Evolutionary conservation across 2,797 vertebrate species (phyloP).

Genomic region (Siniperca scherzeri): DNA sequence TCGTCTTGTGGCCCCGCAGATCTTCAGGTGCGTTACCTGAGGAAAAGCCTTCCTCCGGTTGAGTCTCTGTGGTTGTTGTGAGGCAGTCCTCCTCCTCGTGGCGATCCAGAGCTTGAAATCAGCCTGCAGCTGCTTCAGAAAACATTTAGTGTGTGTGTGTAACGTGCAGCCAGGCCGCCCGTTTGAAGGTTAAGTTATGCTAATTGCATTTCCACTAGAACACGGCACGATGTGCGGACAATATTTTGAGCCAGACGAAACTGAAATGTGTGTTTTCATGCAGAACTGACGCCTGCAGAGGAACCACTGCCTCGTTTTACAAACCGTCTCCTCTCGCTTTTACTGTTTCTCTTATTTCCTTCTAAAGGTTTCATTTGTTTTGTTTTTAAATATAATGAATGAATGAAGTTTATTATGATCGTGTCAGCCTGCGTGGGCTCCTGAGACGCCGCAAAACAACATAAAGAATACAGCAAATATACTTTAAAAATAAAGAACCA

Average conservation of each 20-base stretch:
- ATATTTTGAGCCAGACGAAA: neutral
- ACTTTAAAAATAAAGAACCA: neutral
- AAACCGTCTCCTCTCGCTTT: neutral
- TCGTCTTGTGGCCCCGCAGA: too few relatives aligned
- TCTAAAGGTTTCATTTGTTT: neutral
- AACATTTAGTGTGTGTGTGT: neutral
- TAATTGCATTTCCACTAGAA: conserved; percentile 32
- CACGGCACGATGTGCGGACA: neutral
- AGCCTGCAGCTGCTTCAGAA: conserved; percentile 6
- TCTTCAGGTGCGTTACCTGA: neutral
- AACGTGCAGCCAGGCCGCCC: conserved; percentile 15
- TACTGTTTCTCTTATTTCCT: neutral
- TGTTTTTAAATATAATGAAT: neutral
- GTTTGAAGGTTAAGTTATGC: conserved; percentile 44
- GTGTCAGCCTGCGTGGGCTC: neutral
- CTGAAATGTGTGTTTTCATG: conserved; percentile 32
- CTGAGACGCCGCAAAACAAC: neutral
- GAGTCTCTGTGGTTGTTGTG: neutral
- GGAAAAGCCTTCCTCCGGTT: too few relatives aligned
- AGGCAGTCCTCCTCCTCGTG: neutral
- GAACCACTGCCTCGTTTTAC: neutral
- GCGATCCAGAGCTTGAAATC: neutral
- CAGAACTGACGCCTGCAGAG: conserved; percentile 15
- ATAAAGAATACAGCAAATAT: neutral
- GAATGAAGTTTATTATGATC: neutral